Evolutionary conservation across 2,113 vertebrate genomes (phyloP).

Genomic region (Hippocampus abdominalis): DNA sequence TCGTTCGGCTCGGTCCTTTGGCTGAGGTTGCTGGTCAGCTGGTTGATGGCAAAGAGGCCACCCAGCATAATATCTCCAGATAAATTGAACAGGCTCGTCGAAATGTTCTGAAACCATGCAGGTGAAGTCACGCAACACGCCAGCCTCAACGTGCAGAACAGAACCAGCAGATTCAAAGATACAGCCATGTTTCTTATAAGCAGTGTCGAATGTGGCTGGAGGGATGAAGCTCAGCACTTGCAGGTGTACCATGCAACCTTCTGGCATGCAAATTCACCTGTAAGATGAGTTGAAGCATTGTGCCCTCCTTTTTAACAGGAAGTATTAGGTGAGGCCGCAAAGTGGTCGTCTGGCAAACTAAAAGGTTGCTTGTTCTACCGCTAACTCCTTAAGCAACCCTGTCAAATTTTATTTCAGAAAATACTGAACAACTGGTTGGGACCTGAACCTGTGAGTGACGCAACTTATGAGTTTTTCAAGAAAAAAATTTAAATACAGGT

Average conservation of each 20-base stretch:
- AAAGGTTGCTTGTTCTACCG: background rate
- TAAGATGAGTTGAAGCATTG: background rate
- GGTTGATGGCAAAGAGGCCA: conserved; percentile 81
- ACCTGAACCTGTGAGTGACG: no score
- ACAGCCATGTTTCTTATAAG: conserved; percentile 41
- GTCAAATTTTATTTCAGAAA: background rate
- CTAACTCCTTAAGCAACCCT: background rate
- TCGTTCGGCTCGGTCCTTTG: conserved; percentile 48
- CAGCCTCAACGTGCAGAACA: conserved; percentile 33
- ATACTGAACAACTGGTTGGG: no score
- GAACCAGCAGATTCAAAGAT: conserved; percentile 37
- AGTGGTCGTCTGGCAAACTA: background rate
- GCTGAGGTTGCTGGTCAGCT: conserved; percentile 37
- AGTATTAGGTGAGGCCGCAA: conserved; percentile 9
- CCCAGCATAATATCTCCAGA: conserved; percentile 81
- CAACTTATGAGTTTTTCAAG: no score
- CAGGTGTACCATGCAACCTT: conserved; percentile 16
- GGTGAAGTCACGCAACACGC: conserved; percentile 24
- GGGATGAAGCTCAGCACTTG: background rate
- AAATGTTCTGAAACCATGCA: conserved; percentile 48
- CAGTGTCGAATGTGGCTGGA: conserved; percentile 1
- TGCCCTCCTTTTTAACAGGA: conserved; percentile 9
- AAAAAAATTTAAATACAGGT: background rate
- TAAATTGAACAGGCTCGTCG: conserved; percentile 67
- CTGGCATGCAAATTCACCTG: conserved; percentile 47